Conservation (phyloP, 2,113 vertebrate species). For the Uria aalge region DNA sequence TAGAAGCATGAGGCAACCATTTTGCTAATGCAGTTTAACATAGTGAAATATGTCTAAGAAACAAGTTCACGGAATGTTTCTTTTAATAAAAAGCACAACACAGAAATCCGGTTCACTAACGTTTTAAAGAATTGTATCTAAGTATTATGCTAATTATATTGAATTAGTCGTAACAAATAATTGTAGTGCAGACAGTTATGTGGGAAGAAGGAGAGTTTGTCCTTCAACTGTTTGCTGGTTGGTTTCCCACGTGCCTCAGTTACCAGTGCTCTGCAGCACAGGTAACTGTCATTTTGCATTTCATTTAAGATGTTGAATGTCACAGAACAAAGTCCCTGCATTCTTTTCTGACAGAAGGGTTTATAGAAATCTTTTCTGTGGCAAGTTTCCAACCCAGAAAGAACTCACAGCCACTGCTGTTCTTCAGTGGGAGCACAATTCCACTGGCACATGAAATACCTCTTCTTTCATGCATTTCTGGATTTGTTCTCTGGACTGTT, state of each 20-base stretch:
- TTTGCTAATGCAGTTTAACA: background rate
- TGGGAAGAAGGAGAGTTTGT: background rate
- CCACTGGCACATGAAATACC: background rate
- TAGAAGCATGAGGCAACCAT: background rate
- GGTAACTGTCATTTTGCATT: background rate
- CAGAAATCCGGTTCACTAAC: background rate
- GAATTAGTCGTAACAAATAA: background rate
- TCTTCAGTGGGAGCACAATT: background rate
- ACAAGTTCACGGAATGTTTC: background rate
- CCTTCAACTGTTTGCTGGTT: background rate
- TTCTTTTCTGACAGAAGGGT: background rate
- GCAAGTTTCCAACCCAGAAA: background rate
- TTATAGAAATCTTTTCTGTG: background rate
- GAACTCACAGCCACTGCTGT: background rate
- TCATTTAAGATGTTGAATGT: background rate
- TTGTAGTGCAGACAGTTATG: background rate
- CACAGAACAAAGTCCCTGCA: background rate
- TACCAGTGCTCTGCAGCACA: background rate
- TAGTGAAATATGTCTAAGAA: background rate
- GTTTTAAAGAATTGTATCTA: background rate
- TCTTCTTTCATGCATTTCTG: background rate
- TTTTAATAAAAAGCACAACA: background rate
- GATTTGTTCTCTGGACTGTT: background rate
- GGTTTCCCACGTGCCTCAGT: background rate
- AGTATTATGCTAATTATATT: background rate